phyloP scores from a whole-genome alignment of 2,888 invertebrate genomes.

The Julus scanicus region DNA sequence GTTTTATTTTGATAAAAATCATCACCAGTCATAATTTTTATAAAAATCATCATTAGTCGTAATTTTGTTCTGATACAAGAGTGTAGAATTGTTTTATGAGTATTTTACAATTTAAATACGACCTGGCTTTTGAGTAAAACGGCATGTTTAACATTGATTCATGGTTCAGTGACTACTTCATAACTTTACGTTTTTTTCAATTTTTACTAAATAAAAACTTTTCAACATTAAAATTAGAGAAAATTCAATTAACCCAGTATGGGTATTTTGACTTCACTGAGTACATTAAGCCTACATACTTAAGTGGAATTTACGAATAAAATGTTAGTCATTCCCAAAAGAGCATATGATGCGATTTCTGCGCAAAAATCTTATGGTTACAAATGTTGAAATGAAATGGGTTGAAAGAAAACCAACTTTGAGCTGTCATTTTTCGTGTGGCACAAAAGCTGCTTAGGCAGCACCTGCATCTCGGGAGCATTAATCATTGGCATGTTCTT shows the following conservation, averaged over 20 bases:
- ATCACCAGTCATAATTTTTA: too few relatives aligned
- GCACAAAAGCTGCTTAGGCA: background rate
- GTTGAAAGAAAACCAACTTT: background rate
- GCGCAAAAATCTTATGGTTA: background rate
- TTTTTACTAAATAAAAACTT: too few relatives aligned
- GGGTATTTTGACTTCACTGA: background rate
- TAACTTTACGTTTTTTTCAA: too few relatives aligned
- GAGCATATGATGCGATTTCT: constrained; percentile 34
- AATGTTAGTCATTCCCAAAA: background rate
- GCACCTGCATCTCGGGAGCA: background rate
- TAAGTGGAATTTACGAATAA: background rate
- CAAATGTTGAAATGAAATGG: background rate
- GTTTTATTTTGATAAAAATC: too few relatives aligned
- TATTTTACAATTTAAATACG: too few relatives aligned
- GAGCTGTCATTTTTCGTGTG: background rate
- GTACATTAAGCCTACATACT: background rate
- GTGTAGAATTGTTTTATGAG: too few relatives aligned
- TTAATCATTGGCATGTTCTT: background rate
- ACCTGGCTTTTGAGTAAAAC: too few relatives aligned
- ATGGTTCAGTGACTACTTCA: too few relatives aligned
- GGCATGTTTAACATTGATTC: too few relatives aligned
- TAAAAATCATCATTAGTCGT: too few relatives aligned
- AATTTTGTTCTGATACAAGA: too few relatives aligned
- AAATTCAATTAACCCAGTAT: background rate
- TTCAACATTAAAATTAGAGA: background rate